phyloP scores from a whole-genome alignment of 2,113 vertebrate species.

The Riparia riparia region DNA sequence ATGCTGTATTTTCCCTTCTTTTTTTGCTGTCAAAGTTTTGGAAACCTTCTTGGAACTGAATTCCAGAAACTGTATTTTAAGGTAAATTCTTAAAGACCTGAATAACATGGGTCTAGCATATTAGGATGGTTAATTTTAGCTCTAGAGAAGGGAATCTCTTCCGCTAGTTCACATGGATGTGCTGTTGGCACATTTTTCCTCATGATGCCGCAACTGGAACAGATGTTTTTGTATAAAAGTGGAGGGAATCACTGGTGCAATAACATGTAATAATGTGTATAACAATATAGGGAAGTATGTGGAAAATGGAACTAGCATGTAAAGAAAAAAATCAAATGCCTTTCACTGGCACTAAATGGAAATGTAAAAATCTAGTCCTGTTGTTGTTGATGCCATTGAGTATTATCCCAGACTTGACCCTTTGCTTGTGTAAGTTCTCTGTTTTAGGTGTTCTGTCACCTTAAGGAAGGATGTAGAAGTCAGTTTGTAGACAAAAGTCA shows the following conservation, averaged over 20 bases:
- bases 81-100: not conserved
- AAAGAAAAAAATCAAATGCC: not conserved
- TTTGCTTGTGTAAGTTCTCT: not conserved
- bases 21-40: constrained; percentile 60
- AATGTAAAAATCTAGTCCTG: not conserved
- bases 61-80: not conserved
- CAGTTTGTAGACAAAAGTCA: not conserved
- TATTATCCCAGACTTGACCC: not conserved
- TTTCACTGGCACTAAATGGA: not conserved
- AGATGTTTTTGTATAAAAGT: not conserved
- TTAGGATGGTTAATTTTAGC: not conserved
- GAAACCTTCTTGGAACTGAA: constrained; percentile 1
- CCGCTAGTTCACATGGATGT: not conserved
- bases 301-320: not conserved
- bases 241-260: not conserved
- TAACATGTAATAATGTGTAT: not conserved
- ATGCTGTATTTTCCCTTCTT: constrained; percentile 32
- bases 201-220: not conserved
- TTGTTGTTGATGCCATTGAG: not conserved
- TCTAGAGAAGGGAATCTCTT: not conserved
- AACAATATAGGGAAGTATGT: not conserved
- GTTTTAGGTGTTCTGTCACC: not conserved
- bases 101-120: not conserved
- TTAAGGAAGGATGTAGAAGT: not conserved
- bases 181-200: not conserved